These are phyloP conservation scores for Tauraco erythrolophus DNA, from an alignment of 2,113 vertebrate species.

Conservation along the genomic window DNA sequence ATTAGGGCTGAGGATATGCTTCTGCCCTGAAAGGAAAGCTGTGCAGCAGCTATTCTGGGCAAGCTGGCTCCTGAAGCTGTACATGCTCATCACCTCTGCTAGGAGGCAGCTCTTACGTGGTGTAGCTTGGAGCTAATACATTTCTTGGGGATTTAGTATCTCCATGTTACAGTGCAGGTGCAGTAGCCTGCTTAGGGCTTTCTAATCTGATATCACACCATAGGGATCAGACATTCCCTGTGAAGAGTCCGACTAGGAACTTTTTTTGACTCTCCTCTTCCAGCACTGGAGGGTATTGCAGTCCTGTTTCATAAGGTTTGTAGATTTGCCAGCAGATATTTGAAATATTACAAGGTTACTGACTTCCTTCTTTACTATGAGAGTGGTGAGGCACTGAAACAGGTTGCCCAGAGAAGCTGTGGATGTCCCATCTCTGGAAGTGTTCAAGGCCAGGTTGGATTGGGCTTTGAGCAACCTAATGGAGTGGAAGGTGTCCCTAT, in stretches of 20 bases:
- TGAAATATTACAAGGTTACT: neutral
- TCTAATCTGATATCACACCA: neutral
- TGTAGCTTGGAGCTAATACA: neutral
- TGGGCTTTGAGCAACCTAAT: neutral
- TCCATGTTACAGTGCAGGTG: neutral
- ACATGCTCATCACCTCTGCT: neutral
- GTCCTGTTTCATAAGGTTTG: neutral
- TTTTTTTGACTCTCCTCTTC: neutral
- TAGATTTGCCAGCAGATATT: neutral
- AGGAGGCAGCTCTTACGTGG: neutral
- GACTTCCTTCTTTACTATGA: neutral
- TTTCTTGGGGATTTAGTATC: neutral
- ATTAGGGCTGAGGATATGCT: neutral
- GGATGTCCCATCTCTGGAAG: neutral
- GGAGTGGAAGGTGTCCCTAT: neutral
- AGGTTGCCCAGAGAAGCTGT: neutral
- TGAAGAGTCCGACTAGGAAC: neutral
- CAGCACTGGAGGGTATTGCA: neutral
- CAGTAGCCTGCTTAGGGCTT: neutral
- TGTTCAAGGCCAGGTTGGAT: neutral
- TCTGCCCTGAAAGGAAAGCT: neutral
- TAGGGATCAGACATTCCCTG: neutral
- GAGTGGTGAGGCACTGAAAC: neutral
- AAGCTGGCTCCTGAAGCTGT: neutral
- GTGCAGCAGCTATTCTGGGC: neutral